Evolutionary conservation across 2,888 invertebrate species (phyloP), one percentile per base, ranked within the genome.

Genomic region (Itoplectis maculator): DNA sequence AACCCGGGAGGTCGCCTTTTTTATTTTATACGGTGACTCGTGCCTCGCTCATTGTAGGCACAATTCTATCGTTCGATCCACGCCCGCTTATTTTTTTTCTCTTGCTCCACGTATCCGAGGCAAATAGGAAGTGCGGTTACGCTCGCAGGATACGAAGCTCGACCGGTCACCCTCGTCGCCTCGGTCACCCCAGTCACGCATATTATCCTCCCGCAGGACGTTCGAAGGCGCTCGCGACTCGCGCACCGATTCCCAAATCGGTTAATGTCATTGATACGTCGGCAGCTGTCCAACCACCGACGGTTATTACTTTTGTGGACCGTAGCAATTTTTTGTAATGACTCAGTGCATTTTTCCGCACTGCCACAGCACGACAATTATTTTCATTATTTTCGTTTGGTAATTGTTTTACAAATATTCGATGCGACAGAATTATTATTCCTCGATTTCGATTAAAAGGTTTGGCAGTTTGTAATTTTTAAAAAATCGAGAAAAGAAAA

Each of bases 91-190:
- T n/a, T n/a, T 47, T n/a, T 20, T 0, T 20, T 47, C 8, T 20
- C 63, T 15, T 35, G 37, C 51, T 51, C 68, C 13, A 7, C 2
- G 5, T 15, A 20, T 20, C 13, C n/a, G 56, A 29, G 29, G 3
- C 42, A 78, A 81, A 82, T 82, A 65, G 82, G 82, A 82, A 79
- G 82, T 82, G 82, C 82, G 82, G 79, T 82, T 82, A 70, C 82
- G 78, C 70, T 8, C 20, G 15, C 74, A 70, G 75, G 70, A 82
- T 75, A 70, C 45, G 20, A 51, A 35, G 63, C 69, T 59, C 65
- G 69, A 79, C 78, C 69, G 69, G 70, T n/a, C n/a, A 70, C 35
- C 18, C 49, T 49, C 7, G 49, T n/a, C n/a, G 35, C 77, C 23
- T n/a, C n/a, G n/a, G 45, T 61, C 79, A 70, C 80, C 75, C 70